phyloP scores from a whole-genome alignment of 1,140 invertebrate genomes.

The Drosophila bifasciata region DNA sequence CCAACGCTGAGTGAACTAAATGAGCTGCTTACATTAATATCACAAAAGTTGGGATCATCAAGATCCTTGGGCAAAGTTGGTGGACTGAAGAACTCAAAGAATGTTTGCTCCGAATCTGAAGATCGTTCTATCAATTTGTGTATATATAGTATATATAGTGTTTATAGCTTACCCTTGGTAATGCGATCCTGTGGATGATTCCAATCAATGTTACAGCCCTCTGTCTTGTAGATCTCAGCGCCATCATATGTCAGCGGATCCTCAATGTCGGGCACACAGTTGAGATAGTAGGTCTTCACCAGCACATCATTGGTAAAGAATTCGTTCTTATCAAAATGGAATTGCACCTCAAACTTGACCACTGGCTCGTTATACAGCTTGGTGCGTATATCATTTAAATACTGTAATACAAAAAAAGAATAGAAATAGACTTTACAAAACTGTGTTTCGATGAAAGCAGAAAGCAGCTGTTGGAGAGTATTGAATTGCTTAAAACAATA shows the following conservation, averaged over 20 bases:
- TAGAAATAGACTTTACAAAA: too few relatives aligned
- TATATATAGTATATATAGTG: too few relatives aligned
- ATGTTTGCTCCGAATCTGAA: constrained; percentile 84
- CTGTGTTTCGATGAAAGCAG: too few relatives aligned
- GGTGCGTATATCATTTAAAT: constrained; percentile 59
- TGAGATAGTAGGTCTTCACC: constrained; percentile 95
- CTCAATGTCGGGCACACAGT: constrained; percentile 90
- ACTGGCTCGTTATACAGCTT: constrained; percentile 53
- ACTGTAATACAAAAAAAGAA: too few relatives aligned
- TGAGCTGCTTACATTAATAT: constrained; percentile 69
- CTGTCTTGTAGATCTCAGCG: constrained; percentile 94
- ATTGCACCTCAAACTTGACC: constrained; percentile 91
- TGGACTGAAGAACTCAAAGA: constrained; percentile 97
- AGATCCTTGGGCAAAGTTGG: constrained; percentile 84
- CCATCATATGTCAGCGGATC: constrained; percentile 97
- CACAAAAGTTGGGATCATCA: constrained; percentile 61
- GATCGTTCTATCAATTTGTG: too few relatives aligned
- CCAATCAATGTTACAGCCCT: constrained; percentile 86
- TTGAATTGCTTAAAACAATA: too few relatives aligned
- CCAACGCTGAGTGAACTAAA: neutral
- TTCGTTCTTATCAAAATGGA: constrained; percentile 94
- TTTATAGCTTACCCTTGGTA: constrained; percentile 94
- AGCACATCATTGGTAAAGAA: constrained; percentile 94
- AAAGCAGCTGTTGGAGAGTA: too few relatives aligned
- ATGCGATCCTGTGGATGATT: constrained; percentile 92